These are phyloP conservation scores for Atopsyche davidsoni DNA, from an alignment of 1,140 invertebrate species.

Conservation along the genomic window DNA sequence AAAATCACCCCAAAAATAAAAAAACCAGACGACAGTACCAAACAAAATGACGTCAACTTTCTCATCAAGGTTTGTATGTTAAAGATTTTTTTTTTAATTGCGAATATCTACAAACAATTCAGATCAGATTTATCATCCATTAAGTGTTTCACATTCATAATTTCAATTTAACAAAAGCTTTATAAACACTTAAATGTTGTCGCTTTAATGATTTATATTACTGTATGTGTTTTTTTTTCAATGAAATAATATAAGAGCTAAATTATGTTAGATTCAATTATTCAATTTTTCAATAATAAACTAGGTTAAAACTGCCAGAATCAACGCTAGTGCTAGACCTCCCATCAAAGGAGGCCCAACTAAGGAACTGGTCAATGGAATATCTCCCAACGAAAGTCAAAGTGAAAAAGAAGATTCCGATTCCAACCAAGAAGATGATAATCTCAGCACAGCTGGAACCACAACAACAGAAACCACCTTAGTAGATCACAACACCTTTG, in stretches of 20 bases:
- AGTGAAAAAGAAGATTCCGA: constrained; percentile 30
- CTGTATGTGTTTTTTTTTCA: background rate
- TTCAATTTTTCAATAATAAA: background rate
- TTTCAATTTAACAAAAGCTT: constrained; percentile 11
- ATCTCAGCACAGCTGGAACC: constrained; percentile 41
- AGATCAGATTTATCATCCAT: constrained; percentile 8
- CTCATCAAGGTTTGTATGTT: constrained; percentile 51
- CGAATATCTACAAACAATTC: too few relatives aligned
- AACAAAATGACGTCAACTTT: constrained; percentile 53
- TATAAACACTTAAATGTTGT: background rate
- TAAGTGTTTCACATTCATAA: constrained; percentile 4
- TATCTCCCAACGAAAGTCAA: constrained; percentile 3
- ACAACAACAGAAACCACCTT: constrained; percentile 43
- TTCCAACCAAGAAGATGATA: constrained; percentile 41
- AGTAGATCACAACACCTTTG: constrained; percentile 41
- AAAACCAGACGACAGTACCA: constrained; percentile 38
- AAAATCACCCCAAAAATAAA: constrained; percentile 7
- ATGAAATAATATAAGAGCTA: constrained; percentile 3
- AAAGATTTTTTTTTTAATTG: too few relatives aligned
- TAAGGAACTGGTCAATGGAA: constrained; percentile 34
- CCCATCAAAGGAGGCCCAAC: constrained; percentile 42
- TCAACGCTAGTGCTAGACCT: constrained; percentile 34
- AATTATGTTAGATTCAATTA: background rate
- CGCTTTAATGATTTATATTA: background rate
- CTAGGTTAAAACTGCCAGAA: constrained; percentile 22